Evolutionary conservation across 1,140 invertebrate genomes (phyloP).

Genomic region (Atta texana): DNA sequence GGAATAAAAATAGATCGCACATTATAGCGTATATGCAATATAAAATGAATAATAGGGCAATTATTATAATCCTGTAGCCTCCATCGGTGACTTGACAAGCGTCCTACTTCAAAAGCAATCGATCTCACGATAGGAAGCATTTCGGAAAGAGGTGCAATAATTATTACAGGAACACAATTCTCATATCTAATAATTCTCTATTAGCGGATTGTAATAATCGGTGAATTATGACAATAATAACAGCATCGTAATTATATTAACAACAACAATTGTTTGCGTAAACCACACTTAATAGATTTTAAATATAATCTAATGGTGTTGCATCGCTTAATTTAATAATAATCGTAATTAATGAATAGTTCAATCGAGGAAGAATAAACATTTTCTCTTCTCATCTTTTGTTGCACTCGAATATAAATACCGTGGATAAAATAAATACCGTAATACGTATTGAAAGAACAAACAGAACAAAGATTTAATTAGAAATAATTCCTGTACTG

Average conservation of each 20-base stretch:
- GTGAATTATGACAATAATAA: not conserved
- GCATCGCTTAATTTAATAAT: not conserved
- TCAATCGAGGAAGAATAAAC: not conserved
- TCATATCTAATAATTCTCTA: constrained; percentile 10
- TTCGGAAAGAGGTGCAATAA: constrained; percentile 16
- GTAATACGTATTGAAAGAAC: not conserved
- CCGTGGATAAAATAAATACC: not conserved
- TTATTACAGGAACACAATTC: not conserved
- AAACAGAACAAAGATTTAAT: constrained; percentile 3
- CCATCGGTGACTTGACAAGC: constrained; percentile 19
- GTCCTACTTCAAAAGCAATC: constrained; percentile 21
- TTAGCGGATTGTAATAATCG: not conserved
- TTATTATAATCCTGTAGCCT: constrained; percentile 41
- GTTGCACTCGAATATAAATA: not conserved
- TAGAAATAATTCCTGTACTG: not conserved
- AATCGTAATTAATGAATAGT: constrained; percentile 9
- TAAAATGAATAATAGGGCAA: constrained; percentile 26
- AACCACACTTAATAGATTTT: not conserved
- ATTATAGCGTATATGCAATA: not conserved
- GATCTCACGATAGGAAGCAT: not conserved
- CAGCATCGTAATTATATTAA: not conserved
- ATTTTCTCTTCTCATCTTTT: not conserved
- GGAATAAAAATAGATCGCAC: constrained; percentile 49
- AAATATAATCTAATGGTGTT: not conserved
- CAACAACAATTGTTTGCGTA: not conserved